These are phyloP conservation scores for Smittia sp. DNA, from an alignment of 2,888 invertebrate genomes.

Conservation along the genomic window DNA sequence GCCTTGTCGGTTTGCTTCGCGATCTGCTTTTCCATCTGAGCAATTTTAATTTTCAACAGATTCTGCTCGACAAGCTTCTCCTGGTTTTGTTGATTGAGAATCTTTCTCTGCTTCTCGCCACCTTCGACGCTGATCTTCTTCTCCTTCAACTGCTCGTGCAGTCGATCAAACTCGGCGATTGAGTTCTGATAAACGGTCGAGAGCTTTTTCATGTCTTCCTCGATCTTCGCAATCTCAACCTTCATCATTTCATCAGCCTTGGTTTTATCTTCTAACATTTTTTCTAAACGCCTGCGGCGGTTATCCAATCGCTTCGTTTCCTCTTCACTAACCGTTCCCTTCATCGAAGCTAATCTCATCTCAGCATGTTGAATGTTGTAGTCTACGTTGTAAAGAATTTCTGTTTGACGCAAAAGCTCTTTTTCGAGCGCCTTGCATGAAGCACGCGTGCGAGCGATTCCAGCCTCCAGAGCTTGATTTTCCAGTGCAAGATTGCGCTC, in stretches of 20 bases:
- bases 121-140: slow-evolving; percentile 59
- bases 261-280: slow-evolving; percentile 50
- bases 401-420: slow-evolving; percentile 58
- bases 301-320: slow-evolving; percentile 51
- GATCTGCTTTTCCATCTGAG: slow-evolving; percentile 64
- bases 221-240: slow-evolving; percentile 57
- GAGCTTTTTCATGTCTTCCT: slow-evolving; percentile 59
- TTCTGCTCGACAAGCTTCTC: slow-evolving; percentile 64
- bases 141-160: slow-evolving; percentile 56
- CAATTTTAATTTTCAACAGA: slow-evolving; percentile 64
- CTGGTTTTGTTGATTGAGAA: slow-evolving; percentile 55
- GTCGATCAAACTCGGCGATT: slow-evolving; percentile 46
- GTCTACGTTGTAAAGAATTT: slow-evolving; percentile 59
- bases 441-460: slow-evolving; percentile 45
- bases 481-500: slow-evolving; percentile 47
- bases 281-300: slow-evolving; percentile 55
- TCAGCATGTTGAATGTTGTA: slow-evolving; percentile 54
- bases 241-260: slow-evolving; percentile 55
- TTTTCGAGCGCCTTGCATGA: slow-evolving; percentile 50
- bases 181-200: slow-evolving; percentile 45
- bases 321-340: slow-evolving; percentile 48
- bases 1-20: slow-evolving; percentile 63
- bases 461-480: slow-evolving; percentile 46
- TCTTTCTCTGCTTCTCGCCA: slow-evolving; percentile 57
- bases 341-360: slow-evolving; percentile 50